Percentiles rank a stretch among this genome's conserved stretches.
These are phyloP conservation scores for Mormyrus hasselquistii DNA, from an alignment of 2,797 vertebrate genomes.

Conservation along the genomic window DNA sequence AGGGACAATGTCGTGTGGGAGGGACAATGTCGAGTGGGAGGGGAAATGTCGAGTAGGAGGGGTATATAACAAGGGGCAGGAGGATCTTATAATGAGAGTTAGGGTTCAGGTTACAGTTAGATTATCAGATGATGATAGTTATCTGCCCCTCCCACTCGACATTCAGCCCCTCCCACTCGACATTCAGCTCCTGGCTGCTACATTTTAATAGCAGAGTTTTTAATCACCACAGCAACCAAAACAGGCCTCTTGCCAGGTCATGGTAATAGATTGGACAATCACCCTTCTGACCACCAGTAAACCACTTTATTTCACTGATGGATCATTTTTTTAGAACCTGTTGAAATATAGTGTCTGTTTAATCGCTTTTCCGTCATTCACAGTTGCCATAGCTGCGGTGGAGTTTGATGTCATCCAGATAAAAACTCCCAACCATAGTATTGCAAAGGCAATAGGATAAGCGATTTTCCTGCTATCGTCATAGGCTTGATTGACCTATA, in stretches of 20 bases:
- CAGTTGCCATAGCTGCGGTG: not conserved
- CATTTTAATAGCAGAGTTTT: not conserved
- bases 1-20: too few species aligned
- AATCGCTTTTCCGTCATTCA: not conserved
- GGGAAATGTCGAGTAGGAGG: too few species aligned
- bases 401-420: not conserved
- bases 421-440: not conserved
- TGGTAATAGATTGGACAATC: not conserved
- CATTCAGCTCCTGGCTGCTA: not conserved
- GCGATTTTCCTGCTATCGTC: not conserved
- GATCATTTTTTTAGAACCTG: slow-evolving; percentile 1
- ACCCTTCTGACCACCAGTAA: not conserved
- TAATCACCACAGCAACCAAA: not conserved
- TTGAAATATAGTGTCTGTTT: not conserved
- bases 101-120: not conserved
- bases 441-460: not conserved
- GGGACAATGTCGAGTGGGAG: too few species aligned
- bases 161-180: not conserved
- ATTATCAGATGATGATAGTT: not conserved
- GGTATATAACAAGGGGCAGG: not conserved
- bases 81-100: not conserved
- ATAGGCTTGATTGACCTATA: not conserved
- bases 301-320: not conserved
- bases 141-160: not conserved
- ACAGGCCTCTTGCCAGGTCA: not conserved